A percentile compares a stretch with the other conserved stretches of the same genome.
phyloP scores from a whole-genome alignment of 2,888 invertebrate genomes.

The Anthophora plumipes region DNA sequence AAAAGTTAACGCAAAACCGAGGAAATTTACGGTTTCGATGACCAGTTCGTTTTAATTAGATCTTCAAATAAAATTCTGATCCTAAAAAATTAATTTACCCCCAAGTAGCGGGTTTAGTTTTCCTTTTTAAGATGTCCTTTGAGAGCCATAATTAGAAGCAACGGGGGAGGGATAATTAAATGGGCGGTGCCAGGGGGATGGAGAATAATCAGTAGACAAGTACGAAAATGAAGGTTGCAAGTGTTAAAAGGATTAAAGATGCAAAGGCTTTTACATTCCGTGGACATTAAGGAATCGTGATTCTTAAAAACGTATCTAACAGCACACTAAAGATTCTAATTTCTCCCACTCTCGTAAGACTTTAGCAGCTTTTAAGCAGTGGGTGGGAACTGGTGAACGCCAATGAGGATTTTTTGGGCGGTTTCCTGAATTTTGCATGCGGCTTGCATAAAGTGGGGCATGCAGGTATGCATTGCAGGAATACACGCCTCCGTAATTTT shows the following conservation, averaged over 20 bases:
- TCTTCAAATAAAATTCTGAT: background rate
- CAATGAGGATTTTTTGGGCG: slow-evolving; percentile 7
- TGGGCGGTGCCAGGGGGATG: background rate
- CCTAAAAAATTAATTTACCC: background rate
- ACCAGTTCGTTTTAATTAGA: background rate
- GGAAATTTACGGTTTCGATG: background rate
- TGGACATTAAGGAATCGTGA: background rate
- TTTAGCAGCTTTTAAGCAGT: background rate
- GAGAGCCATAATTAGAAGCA: background rate
- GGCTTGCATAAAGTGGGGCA: slow-evolving; percentile 2
- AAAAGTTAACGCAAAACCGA: background rate
- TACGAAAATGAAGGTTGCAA: background rate
- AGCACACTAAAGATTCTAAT: slow-evolving; percentile 5
- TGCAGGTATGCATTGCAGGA: background rate
- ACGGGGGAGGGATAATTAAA: background rate
- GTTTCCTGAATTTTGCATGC: slow-evolving; percentile 9
- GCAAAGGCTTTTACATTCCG: background rate
- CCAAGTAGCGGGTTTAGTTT: background rate
- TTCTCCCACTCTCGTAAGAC: background rate
- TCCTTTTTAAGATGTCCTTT: background rate
- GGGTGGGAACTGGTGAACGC: background rate
- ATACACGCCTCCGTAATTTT: slow-evolving; percentile 19
- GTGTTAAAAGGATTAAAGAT: background rate
- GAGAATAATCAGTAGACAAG: background rate
- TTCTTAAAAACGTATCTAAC: slow-evolving; percentile 12